A percentile compares a stretch with the other conserved stretches of the same genome.
Conservation (phyloP, 1,140 invertebrate species). For the Philotrypesis tridentata region DNA sequence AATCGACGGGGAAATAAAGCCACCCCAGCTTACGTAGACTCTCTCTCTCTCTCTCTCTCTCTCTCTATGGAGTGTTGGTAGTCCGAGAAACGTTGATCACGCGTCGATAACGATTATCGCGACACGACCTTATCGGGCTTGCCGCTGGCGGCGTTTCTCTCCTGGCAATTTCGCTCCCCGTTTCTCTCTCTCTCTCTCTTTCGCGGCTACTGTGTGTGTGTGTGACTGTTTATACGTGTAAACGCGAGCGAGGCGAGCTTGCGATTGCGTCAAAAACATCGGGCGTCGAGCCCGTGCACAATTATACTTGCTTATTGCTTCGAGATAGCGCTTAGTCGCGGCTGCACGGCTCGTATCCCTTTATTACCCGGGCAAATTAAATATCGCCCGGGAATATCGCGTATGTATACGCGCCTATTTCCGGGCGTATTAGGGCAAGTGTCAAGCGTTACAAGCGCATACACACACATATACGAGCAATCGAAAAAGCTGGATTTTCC, state of each 20-base stretch:
- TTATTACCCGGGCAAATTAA: constrained; percentile 44
- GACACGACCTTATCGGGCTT: constrained; percentile 50
- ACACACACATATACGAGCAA: no score
- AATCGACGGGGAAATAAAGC: not conserved
- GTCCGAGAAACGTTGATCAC: constrained; percentile 52
- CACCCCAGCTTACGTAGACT: not conserved
- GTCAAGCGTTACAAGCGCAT: no score
- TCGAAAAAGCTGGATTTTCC: no score
- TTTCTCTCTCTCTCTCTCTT: not conserved
- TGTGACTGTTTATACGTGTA: no score
- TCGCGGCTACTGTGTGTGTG: no score
- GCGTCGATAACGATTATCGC: constrained; percentile 54
- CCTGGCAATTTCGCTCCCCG: constrained; percentile 39
- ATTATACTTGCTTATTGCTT: constrained; percentile 50
- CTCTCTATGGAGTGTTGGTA: constrained; percentile 43
- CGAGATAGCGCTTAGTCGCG: constrained; percentile 34
- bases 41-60: no score
- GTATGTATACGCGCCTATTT: not conserved
- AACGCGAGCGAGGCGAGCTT: no score
- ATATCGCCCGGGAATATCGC: constrained; percentile 34
- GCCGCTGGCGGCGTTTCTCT: not conserved
- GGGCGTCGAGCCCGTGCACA: constrained; percentile 26
- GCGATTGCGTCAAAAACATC: constrained; percentile 47
- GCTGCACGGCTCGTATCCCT: constrained; percentile 39
- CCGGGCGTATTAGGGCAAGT: no score